Percentiles rank a stretch among this genome's conserved stretches.
phyloP scores from a whole-genome alignment of 2,797 vertebrate species.

The Poecilia gillii region DNA sequence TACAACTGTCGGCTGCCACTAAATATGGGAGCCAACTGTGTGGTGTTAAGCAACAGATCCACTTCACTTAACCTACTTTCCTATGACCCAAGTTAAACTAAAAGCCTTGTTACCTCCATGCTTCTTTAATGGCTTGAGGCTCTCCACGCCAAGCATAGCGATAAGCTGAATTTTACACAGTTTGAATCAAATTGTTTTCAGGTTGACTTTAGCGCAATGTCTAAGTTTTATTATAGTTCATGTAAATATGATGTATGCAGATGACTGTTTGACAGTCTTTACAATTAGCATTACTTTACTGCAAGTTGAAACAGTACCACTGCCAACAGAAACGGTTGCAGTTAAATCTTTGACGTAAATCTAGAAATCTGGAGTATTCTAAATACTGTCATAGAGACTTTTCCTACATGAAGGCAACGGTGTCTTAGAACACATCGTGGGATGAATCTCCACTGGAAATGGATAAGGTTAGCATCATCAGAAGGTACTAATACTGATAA shows the following conservation, averaged over 20 bases:
- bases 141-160: conserved; percentile 41
- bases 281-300: conserved; percentile 29
- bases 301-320: conserved; percentile 17
- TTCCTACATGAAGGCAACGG: conserved; percentile 2
- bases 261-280: conserved; percentile 5
- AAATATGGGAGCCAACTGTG: conserved; percentile 71
- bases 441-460: not conserved
- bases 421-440: not conserved
- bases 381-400: conserved; percentile 33
- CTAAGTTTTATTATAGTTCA: not conserved
- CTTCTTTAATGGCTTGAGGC: conserved; percentile 51
- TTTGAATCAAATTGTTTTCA: not conserved
- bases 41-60: conserved; percentile 67
- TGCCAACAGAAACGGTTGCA: conserved; percentile 17
- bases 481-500: not conserved
- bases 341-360: conserved; percentile 22
- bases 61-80: conserved; percentile 76
- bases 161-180: not conserved
- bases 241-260: not conserved
- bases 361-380: conserved; percentile 25
- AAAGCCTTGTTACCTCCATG: conserved; percentile 63
- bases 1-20: conserved; percentile 71
- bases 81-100: conserved; percentile 67
- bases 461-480: not conserved
- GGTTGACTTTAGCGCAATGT: not conserved